Base-by-base conservation (phyloP, 2,113 vertebrate genomes). In the Oncorhynchus kisutch region DNA sequence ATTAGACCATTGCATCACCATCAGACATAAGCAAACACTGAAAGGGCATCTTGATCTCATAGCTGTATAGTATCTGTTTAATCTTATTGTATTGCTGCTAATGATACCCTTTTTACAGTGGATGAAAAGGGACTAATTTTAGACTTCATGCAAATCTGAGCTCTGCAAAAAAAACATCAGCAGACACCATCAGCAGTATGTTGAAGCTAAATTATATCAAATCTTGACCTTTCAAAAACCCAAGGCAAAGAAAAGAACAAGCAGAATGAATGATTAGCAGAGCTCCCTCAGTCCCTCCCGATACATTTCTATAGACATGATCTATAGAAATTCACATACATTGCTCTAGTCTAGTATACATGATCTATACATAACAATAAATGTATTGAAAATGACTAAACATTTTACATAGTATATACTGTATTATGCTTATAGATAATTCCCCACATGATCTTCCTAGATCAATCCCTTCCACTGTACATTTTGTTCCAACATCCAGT, bases 171-270 rank as follows among this genome's bases (percentile, higher is more conserved):
- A 34, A 60, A 54, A 67, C 51, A 34, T 48, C n/a, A 18, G 51
- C 39, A 72, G 34, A 45, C 4, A 5, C 64, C 45, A 69, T 57
- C 51, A 34, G 73, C 76, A 69, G 75, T 16, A 62, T 4, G 75
- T 34, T 83, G 25, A 71, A 80, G 80, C 81, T 72, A 81, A 87
- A 89, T 81, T 75, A 78, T 81, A 76, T 51, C 24, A 80, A 75
- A 84, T 81, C 73, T 87, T 62, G 74, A 80, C 74, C 83, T 82
- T 76, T 78, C 25, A 73, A 76, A 70, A 76, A 70, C 64, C 71
- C 67, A 72, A 79, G 54, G 67, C 70, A 64, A 39, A 70, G 51
- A 54, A 71, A 71, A 80, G 31, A 34, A 75, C 29, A 65, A 24
- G 57, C 71, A 54, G 27, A 39, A 31, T 62, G n/a, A 62, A 62